Base-by-base conservation (phyloP, 1,140 invertebrate species). In the Stenopsyche tienmushanensis region DNA sequence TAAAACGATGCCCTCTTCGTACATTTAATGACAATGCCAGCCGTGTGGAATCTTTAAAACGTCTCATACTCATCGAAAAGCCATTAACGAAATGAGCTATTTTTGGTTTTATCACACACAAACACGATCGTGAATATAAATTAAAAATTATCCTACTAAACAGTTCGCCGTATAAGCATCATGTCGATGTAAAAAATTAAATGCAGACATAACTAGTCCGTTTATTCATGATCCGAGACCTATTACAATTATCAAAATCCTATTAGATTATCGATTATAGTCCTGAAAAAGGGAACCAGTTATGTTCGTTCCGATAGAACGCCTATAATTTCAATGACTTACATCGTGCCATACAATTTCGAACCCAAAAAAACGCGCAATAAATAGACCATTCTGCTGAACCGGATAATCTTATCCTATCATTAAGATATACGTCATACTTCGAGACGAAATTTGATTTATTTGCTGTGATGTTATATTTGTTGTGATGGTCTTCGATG, bases 101-200 rank as follows among this genome's bases (percentile, higher is more conserved):
- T 54, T 25, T 54, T 10, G 10, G n/a, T 24, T 1, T 21, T 1
- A 54, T 54, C 10, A n/a, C 42, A 21, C 34, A n/a, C 44, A 45
- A 65, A 62, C 63, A 62, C 5, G 13, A 34, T 34, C 29, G 29
- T 69, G 67, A 65, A 69, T 69, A 69, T 65, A 69, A 69, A 69
- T 69, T 69, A 69, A 69, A 69, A 69, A 69, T 69, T 69, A 69
- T 69, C 67, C 58, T n/a, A n/a, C n/a, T 25, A 65, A 69, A 69
- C 64, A 65, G 67, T 65, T 39, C 58, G 62, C 29, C 29, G 29
- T 7, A 13, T 34, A 34, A 34, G 29, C 29, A 34, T n/a, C n/a
- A 34, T 34, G 29, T 13, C 29, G 29, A 13, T 34, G 29, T 34
- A 34, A 34, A 34, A 34, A 34, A 34, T 7, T 13, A 34, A 34